Conservation (phyloP, 2,888 invertebrate species). For the Chloromyia formosa region DNA sequence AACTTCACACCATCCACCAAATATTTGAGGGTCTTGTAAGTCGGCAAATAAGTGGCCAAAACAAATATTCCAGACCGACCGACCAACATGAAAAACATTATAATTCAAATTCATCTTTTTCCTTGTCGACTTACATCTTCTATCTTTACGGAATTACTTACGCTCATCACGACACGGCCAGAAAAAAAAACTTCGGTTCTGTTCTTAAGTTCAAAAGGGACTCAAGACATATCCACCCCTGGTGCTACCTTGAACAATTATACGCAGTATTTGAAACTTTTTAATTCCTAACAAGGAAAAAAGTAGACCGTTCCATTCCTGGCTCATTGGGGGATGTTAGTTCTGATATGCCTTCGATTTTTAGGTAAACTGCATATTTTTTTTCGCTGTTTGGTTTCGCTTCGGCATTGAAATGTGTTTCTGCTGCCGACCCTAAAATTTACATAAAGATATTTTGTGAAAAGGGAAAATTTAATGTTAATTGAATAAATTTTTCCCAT, state of each 20-base stretch:
- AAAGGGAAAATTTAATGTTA: slow-evolving; percentile 11
- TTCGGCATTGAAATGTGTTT: too few species aligned
- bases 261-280: slow-evolving; percentile 19
- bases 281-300: slow-evolving; percentile 15
- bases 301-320: too few species aligned
- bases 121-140: not conserved
- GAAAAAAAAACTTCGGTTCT: not conserved
- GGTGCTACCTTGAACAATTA: slow-evolving; percentile 2
- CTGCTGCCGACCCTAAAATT: not conserved
- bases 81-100: not conserved
- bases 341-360: slow-evolving; percentile 7
- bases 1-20: not conserved
- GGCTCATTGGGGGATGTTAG: slow-evolving; percentile 10
- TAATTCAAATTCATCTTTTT: not conserved
- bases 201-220: not conserved
- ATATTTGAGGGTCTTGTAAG: not conserved
- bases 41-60: not conserved
- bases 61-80: not conserved
- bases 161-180: not conserved
- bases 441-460: not conserved
- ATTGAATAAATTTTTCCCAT: not conserved
- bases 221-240: not conserved
- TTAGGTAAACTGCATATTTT: slow-evolving; percentile 12
- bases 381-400: not conserved
- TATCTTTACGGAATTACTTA: not conserved